Evolutionary conservation across 64 coral and sea anemone species (phyloP).

Genomic region (Anthopleura sola): DNA sequence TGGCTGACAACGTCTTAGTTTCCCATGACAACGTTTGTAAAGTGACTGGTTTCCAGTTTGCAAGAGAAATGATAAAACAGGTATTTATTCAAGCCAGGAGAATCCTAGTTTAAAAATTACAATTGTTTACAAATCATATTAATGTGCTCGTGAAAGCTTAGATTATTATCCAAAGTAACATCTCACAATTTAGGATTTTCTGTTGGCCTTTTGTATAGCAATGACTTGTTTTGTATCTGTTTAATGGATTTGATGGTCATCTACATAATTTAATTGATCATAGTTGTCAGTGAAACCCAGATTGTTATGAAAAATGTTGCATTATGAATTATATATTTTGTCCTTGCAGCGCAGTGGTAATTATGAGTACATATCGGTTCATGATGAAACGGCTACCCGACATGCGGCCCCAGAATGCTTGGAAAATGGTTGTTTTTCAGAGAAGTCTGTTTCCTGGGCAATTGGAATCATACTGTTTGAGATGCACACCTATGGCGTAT

Average conservation of each 20-base stretch:
- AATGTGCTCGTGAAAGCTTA: too few relatives aligned
- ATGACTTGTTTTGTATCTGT: too few relatives aligned
- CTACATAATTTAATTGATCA: too few relatives aligned
- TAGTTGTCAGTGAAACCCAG: too few relatives aligned
- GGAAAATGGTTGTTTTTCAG: constrained; percentile 13
- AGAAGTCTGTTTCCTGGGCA: constrained; percentile 49
- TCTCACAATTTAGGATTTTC: too few relatives aligned
- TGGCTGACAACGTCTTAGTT: constrained; percentile 54
- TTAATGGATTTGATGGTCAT: too few relatives aligned
- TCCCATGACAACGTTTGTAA: constrained; percentile 29
- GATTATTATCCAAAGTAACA: too few relatives aligned
- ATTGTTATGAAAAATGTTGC: too few relatives aligned
- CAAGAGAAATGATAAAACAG: constrained; percentile 12
- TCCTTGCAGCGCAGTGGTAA: not conserved
- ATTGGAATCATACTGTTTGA: constrained; percentile 45
- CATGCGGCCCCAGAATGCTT: constrained; percentile 56
- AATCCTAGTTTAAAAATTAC: too few relatives aligned
- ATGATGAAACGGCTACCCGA: constrained; percentile 15
- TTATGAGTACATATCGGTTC: not conserved
- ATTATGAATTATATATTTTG: not conserved
- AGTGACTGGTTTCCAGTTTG: constrained; percentile 37
- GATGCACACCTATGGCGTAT: constrained; percentile 47
- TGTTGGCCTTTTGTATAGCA: too few relatives aligned
- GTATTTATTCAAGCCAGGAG: not conserved
- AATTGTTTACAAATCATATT: too few relatives aligned